Evolutionary conservation across 2,113 vertebrate genomes (phyloP).

Genomic region (Daubentonia madagascariensis): DNA sequence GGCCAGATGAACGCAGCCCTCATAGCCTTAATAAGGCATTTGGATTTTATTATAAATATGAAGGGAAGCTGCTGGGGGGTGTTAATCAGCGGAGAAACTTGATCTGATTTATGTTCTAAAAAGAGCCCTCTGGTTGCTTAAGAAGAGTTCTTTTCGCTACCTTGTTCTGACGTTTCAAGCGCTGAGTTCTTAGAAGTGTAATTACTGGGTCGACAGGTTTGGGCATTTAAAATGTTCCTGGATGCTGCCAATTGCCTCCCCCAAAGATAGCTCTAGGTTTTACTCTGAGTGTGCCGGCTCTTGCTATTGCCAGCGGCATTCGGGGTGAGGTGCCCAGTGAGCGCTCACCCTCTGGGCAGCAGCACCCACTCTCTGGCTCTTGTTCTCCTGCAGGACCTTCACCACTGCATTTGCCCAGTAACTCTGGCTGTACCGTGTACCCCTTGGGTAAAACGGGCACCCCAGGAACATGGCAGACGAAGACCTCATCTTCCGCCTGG

Average conservation of each 20-base stretch:
- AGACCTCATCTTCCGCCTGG: conserved; percentile 97
- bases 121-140: background rate
- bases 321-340: accelerated
- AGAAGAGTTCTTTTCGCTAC: background rate
- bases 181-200: background rate
- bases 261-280: background rate
- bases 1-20: background rate
- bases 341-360: background rate
- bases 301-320: background rate
- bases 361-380: background rate
- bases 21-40: background rate
- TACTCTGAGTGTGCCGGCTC: accelerated
- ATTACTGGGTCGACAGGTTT: background rate
- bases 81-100: background rate
- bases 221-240: background rate
- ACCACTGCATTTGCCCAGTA: background rate
- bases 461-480: conserved; percentile 90
- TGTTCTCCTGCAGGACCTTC: conserved; percentile 23
- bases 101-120: background rate
- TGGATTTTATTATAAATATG: background rate
- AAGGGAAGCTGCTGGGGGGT: background rate
- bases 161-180: background rate
- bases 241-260: background rate
- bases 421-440: conserved; percentile 63
- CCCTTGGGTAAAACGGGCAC: conserved; percentile 2